Evolutionary conservation across 2,113 vertebrate genomes (phyloP).

Genomic region (Hiodon alosoides): DNA sequence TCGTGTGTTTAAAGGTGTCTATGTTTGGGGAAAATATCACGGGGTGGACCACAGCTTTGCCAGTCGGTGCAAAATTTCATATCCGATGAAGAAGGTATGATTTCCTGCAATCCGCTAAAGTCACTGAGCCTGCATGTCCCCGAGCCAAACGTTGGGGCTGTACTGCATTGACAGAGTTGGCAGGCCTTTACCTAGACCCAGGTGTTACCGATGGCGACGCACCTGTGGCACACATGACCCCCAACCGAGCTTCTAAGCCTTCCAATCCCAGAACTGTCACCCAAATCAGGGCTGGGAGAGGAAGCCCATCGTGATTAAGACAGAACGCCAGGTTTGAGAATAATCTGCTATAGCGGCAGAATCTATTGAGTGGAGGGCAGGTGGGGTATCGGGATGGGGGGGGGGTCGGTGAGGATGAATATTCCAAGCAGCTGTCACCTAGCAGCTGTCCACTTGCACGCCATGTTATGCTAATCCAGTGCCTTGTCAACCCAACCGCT

Average conservation of each 20-base stretch:
- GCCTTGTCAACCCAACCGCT: constrained; percentile 15
- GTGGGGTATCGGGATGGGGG: not conserved
- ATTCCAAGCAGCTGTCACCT: constrained; percentile 24
- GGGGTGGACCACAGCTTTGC: too few relatives aligned
- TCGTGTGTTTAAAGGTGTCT: not conserved
- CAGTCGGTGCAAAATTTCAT: too few relatives aligned
- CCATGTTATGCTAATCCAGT: constrained; percentile 21
- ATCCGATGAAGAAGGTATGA: too few relatives aligned
- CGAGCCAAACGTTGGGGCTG: not conserved
- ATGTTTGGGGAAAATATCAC: constrained; percentile 6
- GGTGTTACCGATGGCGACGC: not conserved
- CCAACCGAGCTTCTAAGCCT: not conserved
- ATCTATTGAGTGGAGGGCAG: not conserved
- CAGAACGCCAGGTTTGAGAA: constrained; percentile 7
- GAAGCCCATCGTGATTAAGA: not conserved
- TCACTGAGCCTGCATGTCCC: too few relatives aligned
- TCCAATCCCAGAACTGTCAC: not conserved
- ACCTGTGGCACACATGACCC: not conserved
- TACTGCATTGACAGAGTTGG: not conserved
- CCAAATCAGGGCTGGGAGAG: constrained; percentile 2
- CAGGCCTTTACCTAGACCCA: not conserved
- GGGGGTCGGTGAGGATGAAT: constrained; percentile 19
- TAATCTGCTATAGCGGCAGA: constrained; percentile 17
- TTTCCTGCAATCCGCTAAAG: too few relatives aligned
- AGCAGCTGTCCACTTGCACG: not conserved